Base-by-base conservation (phyloP, 2,888 invertebrate genomes). In the Stratiomys singularior region DNA sequence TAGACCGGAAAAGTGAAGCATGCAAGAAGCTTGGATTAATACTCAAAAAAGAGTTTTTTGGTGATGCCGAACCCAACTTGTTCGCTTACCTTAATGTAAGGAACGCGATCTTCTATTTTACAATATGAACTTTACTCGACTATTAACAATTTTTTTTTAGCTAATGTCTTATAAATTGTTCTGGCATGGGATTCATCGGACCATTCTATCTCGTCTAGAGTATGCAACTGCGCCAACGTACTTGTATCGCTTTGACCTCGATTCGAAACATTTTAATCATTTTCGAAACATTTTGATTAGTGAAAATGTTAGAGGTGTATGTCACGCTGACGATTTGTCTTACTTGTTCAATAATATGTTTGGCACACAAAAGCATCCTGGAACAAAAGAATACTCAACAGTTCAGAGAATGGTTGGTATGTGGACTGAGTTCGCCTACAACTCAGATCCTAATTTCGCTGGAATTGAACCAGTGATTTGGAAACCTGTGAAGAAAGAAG, bases 121-220 rank as follows among this genome's bases (percentile, higher is more conserved):
- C 25, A 69, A 18, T 44, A 37, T 44, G 27, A 47, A 66, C 44
- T 44, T 44, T 13, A 44, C 9, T 44, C 0, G 18, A 1, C 28
- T 5, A n/a, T 56, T 5, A 56, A 0, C 13, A 11, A 56, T 64
- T 76, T 28, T 1, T 11, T 76, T 77, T 21, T 27, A 87, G 87
- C 81, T 87, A 21, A 84, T 85, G 79, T 85, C 86, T 0, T 86
- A 86, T 76, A 87, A 86, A 83, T 83, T 83, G 47, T 87, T 87
- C 77, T 87, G 86, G 87, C 87, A 87, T 78, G 85, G 85, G 78
- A 85, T 87, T 44, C 86, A 87, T 76, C 82, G 87, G 15, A 85
- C 86, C 0, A 13, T 80, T 13, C 80, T 84, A 13, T 85, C 87
- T 7, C 84, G 87, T 0, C 78, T 82, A 0, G 79, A 84, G 52